Percentiles rank a stretch among this genome's conserved stretches.
Evolutionary conservation across 1,140 invertebrate genomes (phyloP).

Genomic region (Formica selysi): DNA sequence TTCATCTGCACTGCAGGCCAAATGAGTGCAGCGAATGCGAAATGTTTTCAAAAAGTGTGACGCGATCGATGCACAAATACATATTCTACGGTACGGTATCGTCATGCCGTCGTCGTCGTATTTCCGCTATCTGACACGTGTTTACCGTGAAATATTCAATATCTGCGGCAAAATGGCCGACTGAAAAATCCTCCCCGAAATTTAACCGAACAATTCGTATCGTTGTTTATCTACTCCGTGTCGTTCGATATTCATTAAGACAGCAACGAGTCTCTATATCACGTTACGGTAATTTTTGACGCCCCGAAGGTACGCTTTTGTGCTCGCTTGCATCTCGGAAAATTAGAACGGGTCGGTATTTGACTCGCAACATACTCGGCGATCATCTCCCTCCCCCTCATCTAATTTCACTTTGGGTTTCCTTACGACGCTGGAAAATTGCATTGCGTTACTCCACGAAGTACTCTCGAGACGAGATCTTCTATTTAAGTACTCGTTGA

Average conservation of each 20-base stretch:
- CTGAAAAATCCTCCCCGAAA: background rate
- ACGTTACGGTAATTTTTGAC: background rate
- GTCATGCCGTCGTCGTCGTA: background rate
- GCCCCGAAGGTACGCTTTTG: background rate
- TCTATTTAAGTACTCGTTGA: background rate
- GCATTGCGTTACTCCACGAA: background rate
- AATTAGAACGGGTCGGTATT: constrained; percentile 24
- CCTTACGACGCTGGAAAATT: constrained; percentile 28
- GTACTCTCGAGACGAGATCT: background rate
- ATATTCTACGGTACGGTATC: background rate
- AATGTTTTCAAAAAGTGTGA: constrained; percentile 34
- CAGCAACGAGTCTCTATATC: background rate
- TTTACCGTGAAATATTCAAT: constrained; percentile 42
- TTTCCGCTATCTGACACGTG: constrained; percentile 1
- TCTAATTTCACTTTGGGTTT: constrained; percentile 43
- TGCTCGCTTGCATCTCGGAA: constrained; percentile 23
- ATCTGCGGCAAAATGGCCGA: background rate
- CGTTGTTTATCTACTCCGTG: background rate
- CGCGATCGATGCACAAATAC: background rate
- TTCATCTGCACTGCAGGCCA: constrained; percentile 12
- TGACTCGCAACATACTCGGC: background rate
- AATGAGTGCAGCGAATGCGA: constrained; percentile 41
- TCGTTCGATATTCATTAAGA: constrained; percentile 24
- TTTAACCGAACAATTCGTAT: constrained; percentile 10
- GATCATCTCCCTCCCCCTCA: background rate